Conservation (phyloP, 2,888 invertebrate species). For the Harpalus rufipes region DNA sequence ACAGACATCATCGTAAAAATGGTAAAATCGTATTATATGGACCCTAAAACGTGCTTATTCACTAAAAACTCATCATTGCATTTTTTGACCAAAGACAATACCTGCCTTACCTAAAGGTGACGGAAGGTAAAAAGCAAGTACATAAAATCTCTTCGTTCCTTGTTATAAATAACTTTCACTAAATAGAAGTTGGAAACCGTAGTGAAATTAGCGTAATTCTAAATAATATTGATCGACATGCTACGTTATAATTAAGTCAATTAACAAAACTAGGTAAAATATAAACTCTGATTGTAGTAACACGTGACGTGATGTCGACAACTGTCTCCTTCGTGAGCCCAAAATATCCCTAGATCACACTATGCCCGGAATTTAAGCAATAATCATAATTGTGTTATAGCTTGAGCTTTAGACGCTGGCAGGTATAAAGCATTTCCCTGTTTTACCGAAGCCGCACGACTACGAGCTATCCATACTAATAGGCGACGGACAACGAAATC, state of each 20-base stretch:
- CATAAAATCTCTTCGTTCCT: no score
- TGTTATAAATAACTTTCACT: neutral
- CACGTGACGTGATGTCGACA: neutral
- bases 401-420: neutral
- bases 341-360: constrained; percentile 14
- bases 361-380: constrained; percentile 49
- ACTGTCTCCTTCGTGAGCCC: constrained; percentile 25
- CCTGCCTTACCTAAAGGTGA: no score
- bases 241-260: constrained; percentile 2
- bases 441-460: constrained; percentile 24
- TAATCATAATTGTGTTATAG: constrained; percentile 52
- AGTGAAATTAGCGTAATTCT: neutral
- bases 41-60: no score
- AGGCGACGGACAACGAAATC: neutral
- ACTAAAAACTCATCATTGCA: no score
- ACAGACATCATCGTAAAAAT: no score
- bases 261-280: constrained; percentile 6
- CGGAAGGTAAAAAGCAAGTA: no score
- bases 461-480: constrained; percentile 42
- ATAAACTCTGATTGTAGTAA: neutral
- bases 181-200: neutral
- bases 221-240: neutral
- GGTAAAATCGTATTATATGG: no score
- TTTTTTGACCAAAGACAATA: no score
- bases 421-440: constrained; percentile 56